phyloP scores from a whole-genome alignment of 2,113 vertebrate species.

The Sapajus apella region DNA sequence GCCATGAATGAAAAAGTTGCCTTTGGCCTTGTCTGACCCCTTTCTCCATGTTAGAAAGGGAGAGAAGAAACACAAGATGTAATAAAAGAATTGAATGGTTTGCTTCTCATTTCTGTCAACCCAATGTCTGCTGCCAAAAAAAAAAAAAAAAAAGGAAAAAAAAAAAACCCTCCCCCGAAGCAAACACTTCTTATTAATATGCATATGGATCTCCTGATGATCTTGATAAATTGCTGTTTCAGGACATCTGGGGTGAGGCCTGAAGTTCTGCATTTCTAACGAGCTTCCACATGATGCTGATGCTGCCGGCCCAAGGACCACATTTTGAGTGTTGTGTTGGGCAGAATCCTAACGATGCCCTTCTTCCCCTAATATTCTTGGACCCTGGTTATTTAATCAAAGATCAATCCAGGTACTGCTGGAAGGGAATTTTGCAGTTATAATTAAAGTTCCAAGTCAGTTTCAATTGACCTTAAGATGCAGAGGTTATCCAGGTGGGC shows the following conservation, averaged over 20 bases:
- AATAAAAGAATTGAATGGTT: not conserved
- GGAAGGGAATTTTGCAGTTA: not conserved
- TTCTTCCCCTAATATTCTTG: not conserved
- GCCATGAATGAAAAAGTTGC: constrained; percentile 34
- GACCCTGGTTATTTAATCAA: not conserved
- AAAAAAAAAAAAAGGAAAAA: no score
- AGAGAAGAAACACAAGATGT: not conserved
- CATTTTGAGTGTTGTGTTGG: not conserved
- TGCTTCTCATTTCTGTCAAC: not conserved
- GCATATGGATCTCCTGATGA: not conserved
- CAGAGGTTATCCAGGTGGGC: not conserved
- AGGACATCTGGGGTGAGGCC: not conserved
- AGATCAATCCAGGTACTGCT: not conserved
- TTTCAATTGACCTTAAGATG: constrained; percentile 16
- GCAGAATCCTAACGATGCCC: not conserved
- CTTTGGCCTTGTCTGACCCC: constrained; percentile 58
- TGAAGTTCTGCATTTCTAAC: constrained; percentile 25
- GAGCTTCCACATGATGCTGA: not conserved
- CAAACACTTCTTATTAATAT: constrained; percentile 14
- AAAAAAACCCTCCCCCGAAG: not conserved
- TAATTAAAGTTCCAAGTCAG: constrained; percentile 19
- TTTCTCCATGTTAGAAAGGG: constrained; percentile 21
- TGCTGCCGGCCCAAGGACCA: not conserved
- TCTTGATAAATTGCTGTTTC: constrained; percentile 26
- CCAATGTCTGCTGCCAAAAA: not conserved